A percentile compares a stretch with the other conserved stretches of the same genome.
Conservation (phyloP, 2,888 invertebrate species). For the Stenurella melanura region DNA sequence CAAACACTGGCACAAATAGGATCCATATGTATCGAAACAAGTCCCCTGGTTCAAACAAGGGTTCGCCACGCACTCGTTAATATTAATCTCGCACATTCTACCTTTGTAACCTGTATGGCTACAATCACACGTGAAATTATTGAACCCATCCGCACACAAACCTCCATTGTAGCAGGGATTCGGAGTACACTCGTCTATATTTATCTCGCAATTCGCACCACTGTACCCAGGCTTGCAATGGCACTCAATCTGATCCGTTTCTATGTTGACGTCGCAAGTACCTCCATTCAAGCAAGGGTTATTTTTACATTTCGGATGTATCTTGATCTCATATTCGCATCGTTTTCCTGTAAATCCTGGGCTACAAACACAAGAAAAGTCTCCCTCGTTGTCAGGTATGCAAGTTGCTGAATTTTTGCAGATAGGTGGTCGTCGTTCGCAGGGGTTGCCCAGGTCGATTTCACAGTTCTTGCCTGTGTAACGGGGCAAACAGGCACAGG, state of each 20-base stretch:
- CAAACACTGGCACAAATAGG: slow-evolving; percentile 86
- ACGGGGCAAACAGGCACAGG: slow-evolving; percentile 88
- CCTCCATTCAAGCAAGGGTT: slow-evolving; percentile 89
- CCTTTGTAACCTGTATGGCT: slow-evolving; percentile 85
- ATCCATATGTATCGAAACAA: slow-evolving; percentile 89
- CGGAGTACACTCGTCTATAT: slow-evolving; percentile 86
- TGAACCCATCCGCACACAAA: slow-evolving; percentile 81
- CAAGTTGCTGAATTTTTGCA: slow-evolving; percentile 87
- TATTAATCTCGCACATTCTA: slow-evolving; percentile 83
- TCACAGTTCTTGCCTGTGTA: slow-evolving; percentile 93
- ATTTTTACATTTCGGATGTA: slow-evolving; percentile 81
- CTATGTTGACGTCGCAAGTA: slow-evolving; percentile 81
- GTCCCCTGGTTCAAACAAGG: slow-evolving; percentile 85
- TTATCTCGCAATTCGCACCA: slow-evolving; percentile 82
- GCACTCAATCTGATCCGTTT: slow-evolving; percentile 65
- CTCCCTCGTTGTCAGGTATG: slow-evolving; percentile 80
- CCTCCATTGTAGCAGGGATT: slow-evolving; percentile 81
- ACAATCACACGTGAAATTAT: slow-evolving; percentile 88
- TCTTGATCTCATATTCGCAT: slow-evolving; percentile 84
- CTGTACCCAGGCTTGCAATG: slow-evolving; percentile 76
- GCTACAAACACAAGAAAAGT: slow-evolving; percentile 83
- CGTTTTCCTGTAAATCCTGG: slow-evolving; percentile 80
- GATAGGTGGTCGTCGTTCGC: slow-evolving; percentile 76
- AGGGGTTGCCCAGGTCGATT: slow-evolving; percentile 86
- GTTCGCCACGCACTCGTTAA: slow-evolving; percentile 85